A percentile compares a stretch with the other conserved stretches of the same genome.
Conservation (phyloP, 2,888 invertebrate genomes). For the Apeira syringaria region DNA sequence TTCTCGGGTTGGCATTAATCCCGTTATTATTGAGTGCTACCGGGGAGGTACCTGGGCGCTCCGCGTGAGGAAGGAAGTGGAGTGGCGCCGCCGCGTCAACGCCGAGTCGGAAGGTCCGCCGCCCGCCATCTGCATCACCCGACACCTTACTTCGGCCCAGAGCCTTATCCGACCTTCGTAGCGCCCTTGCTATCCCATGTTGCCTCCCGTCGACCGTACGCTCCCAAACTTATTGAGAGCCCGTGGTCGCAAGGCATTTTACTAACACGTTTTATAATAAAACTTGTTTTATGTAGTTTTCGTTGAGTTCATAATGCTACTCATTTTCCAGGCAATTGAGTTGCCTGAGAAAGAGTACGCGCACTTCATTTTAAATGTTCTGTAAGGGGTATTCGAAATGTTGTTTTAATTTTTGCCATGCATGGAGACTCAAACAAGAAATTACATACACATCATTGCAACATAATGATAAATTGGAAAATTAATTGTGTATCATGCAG, state of each 20-base stretch:
- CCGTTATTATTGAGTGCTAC: conserved; percentile 28
- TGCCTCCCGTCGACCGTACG: conserved; percentile 46
- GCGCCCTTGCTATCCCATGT: neutral
- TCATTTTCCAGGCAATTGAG: neutral
- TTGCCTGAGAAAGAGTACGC: conserved; percentile 3
- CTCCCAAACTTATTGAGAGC: conserved; percentile 55
- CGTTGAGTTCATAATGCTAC: neutral
- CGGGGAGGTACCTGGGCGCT: conserved; percentile 82
- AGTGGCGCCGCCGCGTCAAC: conserved; percentile 89
- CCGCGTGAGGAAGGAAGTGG: conserved; percentile 87
- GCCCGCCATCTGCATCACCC: conserved; percentile 68
- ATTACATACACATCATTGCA: conserved; percentile 55
- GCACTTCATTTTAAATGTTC: conserved; percentile 5
- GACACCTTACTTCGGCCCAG: conserved; percentile 46
- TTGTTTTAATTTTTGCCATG: conserved; percentile 43
- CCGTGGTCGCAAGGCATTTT: conserved; percentile 55
- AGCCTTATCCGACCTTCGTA: neutral
- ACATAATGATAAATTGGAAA: conserved; percentile 38
- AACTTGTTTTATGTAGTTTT: conserved; percentile 1
- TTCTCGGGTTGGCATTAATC: neutral
- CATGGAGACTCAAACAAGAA: conserved; percentile 71
- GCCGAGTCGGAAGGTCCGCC: conserved; percentile 75
- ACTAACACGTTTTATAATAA: conserved; percentile 30
- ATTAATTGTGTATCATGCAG: conserved; percentile 20
- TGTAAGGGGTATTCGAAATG: neutral